A percentile compares a stretch with the other conserved stretches of the same genome.
Evolutionary conservation across 1,140 invertebrate genomes (phyloP).

Genomic region (Meteorus sp.): DNA sequence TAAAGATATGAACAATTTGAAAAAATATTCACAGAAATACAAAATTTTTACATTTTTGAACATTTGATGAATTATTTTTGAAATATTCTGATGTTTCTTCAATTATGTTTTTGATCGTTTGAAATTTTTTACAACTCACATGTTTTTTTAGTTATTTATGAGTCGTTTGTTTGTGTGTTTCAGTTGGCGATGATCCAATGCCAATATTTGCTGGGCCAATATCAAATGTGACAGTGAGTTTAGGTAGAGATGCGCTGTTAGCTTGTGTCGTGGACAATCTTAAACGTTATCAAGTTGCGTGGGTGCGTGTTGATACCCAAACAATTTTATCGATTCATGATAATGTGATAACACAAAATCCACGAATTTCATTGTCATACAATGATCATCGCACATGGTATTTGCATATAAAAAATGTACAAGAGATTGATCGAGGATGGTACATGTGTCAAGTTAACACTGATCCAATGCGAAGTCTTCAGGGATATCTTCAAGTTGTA

Average conservation of each 20-base stretch:
- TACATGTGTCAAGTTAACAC: slow-evolving; percentile 86
- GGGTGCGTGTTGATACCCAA: slow-evolving; percentile 89
- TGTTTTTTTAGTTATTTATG: no score
- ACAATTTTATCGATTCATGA: slow-evolving; percentile 89
- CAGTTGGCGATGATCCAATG: slow-evolving; percentile 64
- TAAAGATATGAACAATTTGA: no score
- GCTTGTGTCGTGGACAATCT: slow-evolving; percentile 95
- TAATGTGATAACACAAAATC: slow-evolving; percentile 86
- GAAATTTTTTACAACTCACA: no score
- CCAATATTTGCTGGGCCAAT: slow-evolving; percentile 88
- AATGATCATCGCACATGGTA: slow-evolving; percentile 89
- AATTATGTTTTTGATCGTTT: no score
- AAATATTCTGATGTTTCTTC: no score
- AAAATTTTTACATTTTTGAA: no score
- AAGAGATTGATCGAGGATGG: slow-evolving; percentile 81
- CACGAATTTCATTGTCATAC: slow-evolving; percentile 80
- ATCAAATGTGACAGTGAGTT: slow-evolving; percentile 89
- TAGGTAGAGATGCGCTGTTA: slow-evolving; percentile 84
- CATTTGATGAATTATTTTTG: no score
- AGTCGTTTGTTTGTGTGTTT: slow-evolving; percentile 8
- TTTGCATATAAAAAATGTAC: slow-evolving; percentile 79
- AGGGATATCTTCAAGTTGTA: slow-evolving; percentile 86
- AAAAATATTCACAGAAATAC: no score
- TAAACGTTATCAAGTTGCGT: slow-evolving; percentile 86
- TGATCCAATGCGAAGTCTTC: slow-evolving; percentile 80